Percentiles rank a stretch among this genome's conserved stretches.
phyloP scores from a whole-genome alignment of 2,113 vertebrate species.

The Dasyurus viverrinus region DNA sequence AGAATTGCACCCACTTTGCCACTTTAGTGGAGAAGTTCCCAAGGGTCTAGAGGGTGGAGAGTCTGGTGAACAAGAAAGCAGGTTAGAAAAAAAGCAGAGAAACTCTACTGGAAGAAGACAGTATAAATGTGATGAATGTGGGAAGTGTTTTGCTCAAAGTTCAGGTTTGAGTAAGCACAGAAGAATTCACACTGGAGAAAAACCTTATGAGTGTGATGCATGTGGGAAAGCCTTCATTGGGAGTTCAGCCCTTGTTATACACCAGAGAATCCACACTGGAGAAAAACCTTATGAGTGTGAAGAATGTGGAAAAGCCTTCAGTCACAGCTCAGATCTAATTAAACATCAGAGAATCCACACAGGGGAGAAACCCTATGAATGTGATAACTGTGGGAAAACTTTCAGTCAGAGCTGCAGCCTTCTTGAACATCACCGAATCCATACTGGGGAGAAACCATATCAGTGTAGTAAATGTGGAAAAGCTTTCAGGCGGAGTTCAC shows the following conservation, averaged over 20 bases:
- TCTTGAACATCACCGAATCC: constrained; percentile 37
- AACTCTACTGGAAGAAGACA: background rate
- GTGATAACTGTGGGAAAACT: background rate
- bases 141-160: constrained; percentile 39
- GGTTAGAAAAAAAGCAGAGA: constrained; percentile 49
- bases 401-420: constrained; percentile 52
- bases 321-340: background rate
- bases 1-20: background rate
- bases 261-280: background rate
- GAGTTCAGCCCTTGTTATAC: constrained; percentile 4
- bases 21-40: background rate
- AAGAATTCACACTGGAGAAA: background rate
- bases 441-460: constrained; percentile 58
- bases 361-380: background rate
- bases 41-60: background rate
- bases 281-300: constrained; percentile 1
- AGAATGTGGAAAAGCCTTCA: background rate
- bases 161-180: background rate
- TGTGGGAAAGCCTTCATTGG: background rate
- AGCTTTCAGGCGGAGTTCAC: constrained; percentile 59
- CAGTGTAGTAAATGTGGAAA: constrained; percentile 47
- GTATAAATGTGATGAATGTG: constrained; percentile 67
- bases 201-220: background rate
- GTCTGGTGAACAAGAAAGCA: constrained; percentile 35
- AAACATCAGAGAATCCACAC: constrained; percentile 1